These are phyloP conservation scores for Hippocampus guttulatus DNA, from an alignment of 2,113 vertebrate species.

Conservation along the genomic window DNA sequence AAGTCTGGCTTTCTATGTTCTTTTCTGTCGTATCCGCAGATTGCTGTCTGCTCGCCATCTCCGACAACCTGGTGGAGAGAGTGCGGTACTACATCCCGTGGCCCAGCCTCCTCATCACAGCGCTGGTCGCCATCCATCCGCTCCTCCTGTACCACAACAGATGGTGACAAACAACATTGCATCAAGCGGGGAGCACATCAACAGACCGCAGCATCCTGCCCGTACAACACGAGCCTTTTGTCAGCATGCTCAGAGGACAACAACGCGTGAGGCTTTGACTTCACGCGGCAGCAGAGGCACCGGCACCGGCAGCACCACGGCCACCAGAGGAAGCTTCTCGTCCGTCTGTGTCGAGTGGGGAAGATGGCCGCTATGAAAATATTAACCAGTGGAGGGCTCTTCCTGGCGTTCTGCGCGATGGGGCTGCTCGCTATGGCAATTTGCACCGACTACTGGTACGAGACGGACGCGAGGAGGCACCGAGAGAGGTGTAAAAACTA, in stretches of 20 bases:
- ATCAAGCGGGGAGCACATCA: conserved; percentile 61
- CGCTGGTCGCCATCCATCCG: conserved; percentile 63
- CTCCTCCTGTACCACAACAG: conserved; percentile 68
- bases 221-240: conserved; percentile 39
- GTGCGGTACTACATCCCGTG: conserved; percentile 57
- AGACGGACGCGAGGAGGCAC: conserved; percentile 85
- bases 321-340: conserved; percentile 65
- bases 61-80: conserved; percentile 62
- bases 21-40: too few species aligned
- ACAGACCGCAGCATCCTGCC: conserved; percentile 56
- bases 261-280: conserved; percentile 54
- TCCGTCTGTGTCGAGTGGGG: conserved; percentile 67
- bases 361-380: conserved; percentile 87
- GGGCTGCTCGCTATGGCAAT: conserved; percentile 84
- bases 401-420: conserved; percentile 80
- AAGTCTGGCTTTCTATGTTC: not conserved
- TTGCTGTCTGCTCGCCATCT: conserved; percentile 42
- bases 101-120: conserved; percentile 58
- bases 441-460: conserved; percentile 88
- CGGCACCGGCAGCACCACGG: conserved; percentile 53
- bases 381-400: conserved; percentile 82
- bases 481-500: conserved; percentile 85
- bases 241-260: conserved; percentile 54
- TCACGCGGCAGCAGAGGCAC: conserved; percentile 52
- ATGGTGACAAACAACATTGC: conserved; percentile 70